phyloP scores from a whole-genome alignment of 2,797 vertebrate species.

The Myotis daubentonii region DNA sequence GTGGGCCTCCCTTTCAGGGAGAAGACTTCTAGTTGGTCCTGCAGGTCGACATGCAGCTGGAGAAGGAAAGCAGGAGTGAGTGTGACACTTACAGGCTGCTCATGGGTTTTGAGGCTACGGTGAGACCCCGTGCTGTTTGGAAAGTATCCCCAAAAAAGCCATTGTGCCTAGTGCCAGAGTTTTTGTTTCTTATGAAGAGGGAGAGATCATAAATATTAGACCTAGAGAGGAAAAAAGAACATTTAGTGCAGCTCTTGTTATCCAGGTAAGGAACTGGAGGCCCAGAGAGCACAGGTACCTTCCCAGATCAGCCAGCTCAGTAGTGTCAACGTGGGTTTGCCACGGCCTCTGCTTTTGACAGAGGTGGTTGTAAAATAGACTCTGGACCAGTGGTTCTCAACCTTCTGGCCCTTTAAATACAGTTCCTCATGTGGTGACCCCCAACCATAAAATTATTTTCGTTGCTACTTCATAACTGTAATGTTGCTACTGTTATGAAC shows the following conservation, averaged over 20 bases:
- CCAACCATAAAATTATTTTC: too few relatives aligned
- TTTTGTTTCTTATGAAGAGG: slow-evolving; percentile 33
- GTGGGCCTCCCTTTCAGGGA: slow-evolving; percentile 83
- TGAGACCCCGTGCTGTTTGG: background rate
- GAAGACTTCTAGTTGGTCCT: slow-evolving; percentile 88
- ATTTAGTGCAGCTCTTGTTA: background rate
- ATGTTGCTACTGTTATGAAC: too few relatives aligned
- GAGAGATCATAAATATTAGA: background rate
- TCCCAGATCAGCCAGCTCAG: background rate
- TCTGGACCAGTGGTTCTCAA: background rate
- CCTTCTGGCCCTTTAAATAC: too few relatives aligned
- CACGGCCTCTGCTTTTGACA: background rate
- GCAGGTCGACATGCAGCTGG: slow-evolving; percentile 90
- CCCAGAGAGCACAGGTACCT: background rate
- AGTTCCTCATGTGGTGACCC: too few relatives aligned
- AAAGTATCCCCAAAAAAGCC: background rate
- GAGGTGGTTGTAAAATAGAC: background rate
- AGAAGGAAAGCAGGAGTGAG: background rate
- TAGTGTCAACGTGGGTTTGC: background rate
- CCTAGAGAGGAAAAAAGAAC: background rate
- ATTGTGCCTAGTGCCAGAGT: background rate
- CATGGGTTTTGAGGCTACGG: background rate
- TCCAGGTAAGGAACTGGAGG: background rate
- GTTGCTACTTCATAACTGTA: too few relatives aligned
- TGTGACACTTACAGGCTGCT: background rate